Conservation (phyloP, 2,797 vertebrate genomes). For the Gallirallus australis region DNA sequence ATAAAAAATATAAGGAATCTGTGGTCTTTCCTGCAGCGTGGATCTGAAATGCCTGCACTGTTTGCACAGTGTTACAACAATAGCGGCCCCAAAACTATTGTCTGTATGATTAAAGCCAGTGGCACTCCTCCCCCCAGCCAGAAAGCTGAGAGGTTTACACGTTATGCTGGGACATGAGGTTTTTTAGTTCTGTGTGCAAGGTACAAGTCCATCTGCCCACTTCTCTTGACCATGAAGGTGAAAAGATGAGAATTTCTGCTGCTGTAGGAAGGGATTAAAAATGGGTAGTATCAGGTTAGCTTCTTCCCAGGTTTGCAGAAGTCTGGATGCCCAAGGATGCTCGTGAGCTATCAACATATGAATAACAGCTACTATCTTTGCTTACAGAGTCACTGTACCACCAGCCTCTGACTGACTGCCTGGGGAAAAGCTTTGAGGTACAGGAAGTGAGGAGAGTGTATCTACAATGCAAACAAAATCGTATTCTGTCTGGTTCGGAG, state of each 20-base stretch:
- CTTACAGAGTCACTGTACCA: neutral
- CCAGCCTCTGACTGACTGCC: neutral
- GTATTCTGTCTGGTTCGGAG: neutral
- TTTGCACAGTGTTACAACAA: neutral
- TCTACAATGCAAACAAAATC: neutral
- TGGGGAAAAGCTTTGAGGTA: neutral
- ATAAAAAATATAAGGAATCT: slow-evolving; percentile 63
- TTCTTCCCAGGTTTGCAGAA: neutral
- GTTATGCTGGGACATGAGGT: accelerated
- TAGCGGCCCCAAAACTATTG: neutral
- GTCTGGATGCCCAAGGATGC: neutral
- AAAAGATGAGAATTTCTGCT: neutral
- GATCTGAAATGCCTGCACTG: slow-evolving; percentile 34
- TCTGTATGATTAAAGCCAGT: neutral
- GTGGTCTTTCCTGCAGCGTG: neutral
- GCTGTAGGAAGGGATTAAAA: neutral
- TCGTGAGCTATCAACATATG: accelerated
- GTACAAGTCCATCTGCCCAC: neutral
- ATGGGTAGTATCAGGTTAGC: neutral
- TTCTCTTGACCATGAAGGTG: neutral
- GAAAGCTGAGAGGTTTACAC: accelerated
- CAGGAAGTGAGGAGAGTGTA: neutral
- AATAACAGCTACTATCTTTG: neutral
- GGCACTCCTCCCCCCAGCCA: neutral
- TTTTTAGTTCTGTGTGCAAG: neutral